Evolutionary conservation across 2,113 vertebrate genomes (phyloP), one percentile per base, ranked within the genome.

Genomic region (Todiramphus saurophagus): DNA sequence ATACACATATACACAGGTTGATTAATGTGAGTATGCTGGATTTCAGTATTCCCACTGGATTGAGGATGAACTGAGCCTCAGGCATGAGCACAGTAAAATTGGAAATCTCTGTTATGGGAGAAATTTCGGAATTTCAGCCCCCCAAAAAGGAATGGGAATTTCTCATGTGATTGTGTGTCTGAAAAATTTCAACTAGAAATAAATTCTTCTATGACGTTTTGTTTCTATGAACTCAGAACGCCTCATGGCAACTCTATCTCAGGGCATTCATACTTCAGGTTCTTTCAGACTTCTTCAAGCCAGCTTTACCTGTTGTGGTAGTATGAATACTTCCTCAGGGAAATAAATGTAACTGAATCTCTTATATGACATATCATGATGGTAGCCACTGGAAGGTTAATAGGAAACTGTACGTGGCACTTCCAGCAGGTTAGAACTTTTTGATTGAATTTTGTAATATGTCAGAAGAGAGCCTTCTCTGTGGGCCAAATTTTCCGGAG

Each of bases 401-500:
- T 88, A 41, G 60, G 64, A 81, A 94, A 73, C 60, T 39, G 11
- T 31, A 0, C 1, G 1, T 58, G 73, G 86, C 51, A 66, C 80
- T 89, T 72, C 37, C 76, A 84, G 64, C 39, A 64, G n/a, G 79
- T 67, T 92, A 39, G 35, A 81, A 78, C 56, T 92, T 93, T 85
- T 35, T 75, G 86, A 94, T 78, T 96, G 83, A 87, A 88, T 83
- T 74, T 83, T 64, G 74, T 81, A 53, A 67, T 73, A 30, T 90
- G 79, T 81, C 60, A 59, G 92, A 87, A 55, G 55, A 91, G 69
- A 91, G 35, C 48, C 53, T 82, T 92, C 80, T 46, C 39, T 13
- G 30, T 4, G 48, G 83, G 76, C 77, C 86, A 72, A 51, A 81
- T 81, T 94, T 89, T 3, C 0, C 76, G 68, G 84, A 69, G 81